Evolutionary conservation across 1,140 invertebrate genomes (phyloP).

Genomic region (Temnothorax longispinosus): DNA sequence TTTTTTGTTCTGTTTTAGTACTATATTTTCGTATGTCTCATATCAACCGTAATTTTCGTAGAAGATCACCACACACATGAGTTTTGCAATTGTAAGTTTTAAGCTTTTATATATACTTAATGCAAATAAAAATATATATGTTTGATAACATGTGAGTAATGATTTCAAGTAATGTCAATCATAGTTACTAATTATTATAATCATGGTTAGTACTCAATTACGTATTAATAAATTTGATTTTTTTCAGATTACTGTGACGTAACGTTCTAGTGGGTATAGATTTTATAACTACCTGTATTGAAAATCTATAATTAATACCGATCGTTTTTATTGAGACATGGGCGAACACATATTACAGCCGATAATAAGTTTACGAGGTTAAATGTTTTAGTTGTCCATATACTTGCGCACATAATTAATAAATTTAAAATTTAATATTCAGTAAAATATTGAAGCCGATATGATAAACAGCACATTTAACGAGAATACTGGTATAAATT

Average conservation of each 20-base stretch:
- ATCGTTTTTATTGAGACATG: background rate
- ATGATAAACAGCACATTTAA: background rate
- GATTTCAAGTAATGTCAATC: background rate
- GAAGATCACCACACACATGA: background rate
- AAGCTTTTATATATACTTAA: background rate
- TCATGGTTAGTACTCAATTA: background rate
- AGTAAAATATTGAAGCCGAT: background rate
- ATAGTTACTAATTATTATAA: background rate
- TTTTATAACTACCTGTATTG: background rate
- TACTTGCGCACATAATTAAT: background rate
- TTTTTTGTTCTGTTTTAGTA: background rate
- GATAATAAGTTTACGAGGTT: background rate
- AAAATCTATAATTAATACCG: slow-evolving; percentile 11
- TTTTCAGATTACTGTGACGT: background rate
- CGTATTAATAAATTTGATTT: background rate
- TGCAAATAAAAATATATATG: background rate
- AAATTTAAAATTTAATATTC: background rate
- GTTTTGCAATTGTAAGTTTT: slow-evolving; percentile 3
- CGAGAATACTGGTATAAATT: background rate
- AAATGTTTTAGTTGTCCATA: background rate
- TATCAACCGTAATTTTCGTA: background rate
- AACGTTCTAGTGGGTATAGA: background rate
- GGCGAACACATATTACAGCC: background rate
- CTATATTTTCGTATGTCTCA: background rate
- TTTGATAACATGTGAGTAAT: background rate